phyloP scores from a whole-genome alignment of 2,797 vertebrate species.

The Macropus fuliginosus region DNA sequence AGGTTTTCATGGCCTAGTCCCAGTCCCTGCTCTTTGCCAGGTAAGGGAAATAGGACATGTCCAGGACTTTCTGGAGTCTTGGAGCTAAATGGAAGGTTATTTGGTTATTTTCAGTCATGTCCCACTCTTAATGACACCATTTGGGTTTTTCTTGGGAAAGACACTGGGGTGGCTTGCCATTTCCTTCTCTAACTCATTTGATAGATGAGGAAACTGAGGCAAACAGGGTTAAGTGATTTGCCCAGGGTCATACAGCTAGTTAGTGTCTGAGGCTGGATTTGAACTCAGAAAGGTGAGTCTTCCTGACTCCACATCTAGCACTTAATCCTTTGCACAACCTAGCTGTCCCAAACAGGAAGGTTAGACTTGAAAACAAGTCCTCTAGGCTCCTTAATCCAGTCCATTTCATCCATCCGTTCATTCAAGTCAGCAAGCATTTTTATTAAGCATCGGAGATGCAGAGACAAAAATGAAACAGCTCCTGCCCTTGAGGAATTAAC shows the following conservation, averaged over 20 bases:
- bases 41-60: neutral
- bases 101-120: neutral
- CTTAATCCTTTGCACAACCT: neutral
- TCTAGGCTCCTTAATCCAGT: neutral
- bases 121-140: neutral
- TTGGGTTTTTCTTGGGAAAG: neutral
- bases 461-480: neutral
- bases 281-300: neutral
- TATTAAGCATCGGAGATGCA: neutral
- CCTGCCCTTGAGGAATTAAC: neutral
- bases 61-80: neutral
- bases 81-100: neutral
- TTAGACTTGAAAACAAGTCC: neutral
- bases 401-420: neutral
- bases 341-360: neutral
- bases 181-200: neutral
- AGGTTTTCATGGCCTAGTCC: neutral
- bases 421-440: neutral
- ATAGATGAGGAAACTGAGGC: neutral
- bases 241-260: neutral
- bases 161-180: neutral
- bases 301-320: neutral
- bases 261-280: neutral
- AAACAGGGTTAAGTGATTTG: neutral
- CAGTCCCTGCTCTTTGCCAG: neutral